Conservation (phyloP, 2,888 invertebrate species). For the Liodrosophila aerea region DNA sequence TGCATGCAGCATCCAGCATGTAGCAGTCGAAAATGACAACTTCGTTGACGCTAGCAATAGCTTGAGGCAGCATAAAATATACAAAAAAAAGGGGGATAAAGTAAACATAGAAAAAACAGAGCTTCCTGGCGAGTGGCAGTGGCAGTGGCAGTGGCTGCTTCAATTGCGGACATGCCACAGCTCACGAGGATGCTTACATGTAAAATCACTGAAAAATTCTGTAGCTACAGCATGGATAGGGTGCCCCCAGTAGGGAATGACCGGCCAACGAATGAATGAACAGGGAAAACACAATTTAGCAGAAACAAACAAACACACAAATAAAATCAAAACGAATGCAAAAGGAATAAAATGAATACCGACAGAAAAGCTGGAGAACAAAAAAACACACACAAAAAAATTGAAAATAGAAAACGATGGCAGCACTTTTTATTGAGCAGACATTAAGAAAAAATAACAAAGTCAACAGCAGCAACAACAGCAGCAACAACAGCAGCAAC, state of each 20-base stretch:
- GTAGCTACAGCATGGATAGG: conserved; percentile 21
- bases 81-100: conserved; percentile 25
- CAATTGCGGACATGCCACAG: conserved; percentile 80
- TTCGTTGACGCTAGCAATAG: conserved; percentile 68
- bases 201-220: conserved; percentile 77
- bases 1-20: conserved; percentile 45
- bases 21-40: conserved; percentile 75
- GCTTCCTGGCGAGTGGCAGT: conserved; percentile 18
- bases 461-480: conserved; percentile 62
- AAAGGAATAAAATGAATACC: conserved; percentile 27
- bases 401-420: conserved; percentile 43
- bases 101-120: conserved; percentile 26
- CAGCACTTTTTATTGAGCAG: conserved; percentile 74
- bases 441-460: conserved; percentile 78
- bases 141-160: conserved; percentile 51
- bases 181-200: conserved; percentile 80
- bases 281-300: conserved; percentile 79
- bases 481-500: conserved; percentile 33
- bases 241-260: too few species aligned
- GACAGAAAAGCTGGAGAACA: conserved; percentile 13
- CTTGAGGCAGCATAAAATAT: conserved; percentile 41
- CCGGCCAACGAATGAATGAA: conserved; percentile 74
- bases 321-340: conserved; percentile 48
- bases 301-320: conserved; percentile 69
- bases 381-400: conserved; percentile 4